Evolutionary conservation across 1,140 invertebrate species (phyloP).

Genomic region (Ctenoplectra terminalis): DNA sequence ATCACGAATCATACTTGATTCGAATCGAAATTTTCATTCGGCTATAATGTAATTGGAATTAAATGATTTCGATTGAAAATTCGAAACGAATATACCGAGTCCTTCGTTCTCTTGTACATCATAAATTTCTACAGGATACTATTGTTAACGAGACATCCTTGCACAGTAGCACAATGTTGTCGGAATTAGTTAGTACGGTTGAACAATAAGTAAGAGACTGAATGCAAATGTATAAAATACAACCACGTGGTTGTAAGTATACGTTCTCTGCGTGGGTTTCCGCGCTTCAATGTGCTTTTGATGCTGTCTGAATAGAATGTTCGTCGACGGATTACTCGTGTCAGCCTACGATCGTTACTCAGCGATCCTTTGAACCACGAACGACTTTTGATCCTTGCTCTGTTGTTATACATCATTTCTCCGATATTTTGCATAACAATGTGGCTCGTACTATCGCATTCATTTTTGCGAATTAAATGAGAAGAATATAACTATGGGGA

Average conservation of each 20-base stretch:
- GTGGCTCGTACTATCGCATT: background rate
- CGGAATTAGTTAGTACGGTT: constrained; percentile 2
- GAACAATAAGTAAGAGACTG: constrained; percentile 1
- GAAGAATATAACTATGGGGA: background rate
- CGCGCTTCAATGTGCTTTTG: constrained; percentile 17
- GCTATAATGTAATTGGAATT: no score
- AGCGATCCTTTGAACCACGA: background rate
- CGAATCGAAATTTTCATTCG: no score
- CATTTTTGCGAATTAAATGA: background rate
- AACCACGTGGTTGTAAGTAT: background rate
- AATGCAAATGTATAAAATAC: background rate
- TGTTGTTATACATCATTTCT: background rate
- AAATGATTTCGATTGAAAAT: no score
- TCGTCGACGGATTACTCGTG: constrained; percentile 20
- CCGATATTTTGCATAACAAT: background rate
- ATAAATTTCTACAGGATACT: background rate
- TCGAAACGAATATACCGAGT: no score
- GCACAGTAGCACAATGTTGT: constrained; percentile 12
- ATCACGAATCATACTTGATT: no score
- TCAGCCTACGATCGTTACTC: constrained; percentile 25
- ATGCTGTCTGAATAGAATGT: constrained; percentile 15
- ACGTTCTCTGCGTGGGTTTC: constrained; percentile 7
- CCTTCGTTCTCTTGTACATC: no score
- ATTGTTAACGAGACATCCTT: background rate
- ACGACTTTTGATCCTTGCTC: constrained; percentile 9